Percentiles rank a stretch among this genome's conserved stretches.
phyloP scores from a whole-genome alignment of 2,797 vertebrate genomes.

The Crossoptilon crossoptilon region DNA sequence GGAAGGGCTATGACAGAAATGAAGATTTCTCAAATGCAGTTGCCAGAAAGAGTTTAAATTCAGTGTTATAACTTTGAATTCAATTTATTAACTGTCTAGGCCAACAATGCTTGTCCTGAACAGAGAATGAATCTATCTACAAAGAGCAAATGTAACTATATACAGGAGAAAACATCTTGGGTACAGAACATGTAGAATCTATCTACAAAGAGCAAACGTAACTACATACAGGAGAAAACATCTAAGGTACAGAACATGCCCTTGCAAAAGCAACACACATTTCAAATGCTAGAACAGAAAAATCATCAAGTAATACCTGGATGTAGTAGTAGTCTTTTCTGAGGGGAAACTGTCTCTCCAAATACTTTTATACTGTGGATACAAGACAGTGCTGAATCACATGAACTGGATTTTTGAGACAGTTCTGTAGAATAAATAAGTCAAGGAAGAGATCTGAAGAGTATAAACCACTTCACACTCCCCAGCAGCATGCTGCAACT shows the following conservation, averaged over 20 bases:
- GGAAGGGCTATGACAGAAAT: neutral
- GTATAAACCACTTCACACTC: neutral
- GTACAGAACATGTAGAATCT: neutral
- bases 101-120: neutral
- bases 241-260: neutral
- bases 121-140: neutral
- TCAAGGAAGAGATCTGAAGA: neutral
- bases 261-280: neutral
- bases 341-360: neutral
- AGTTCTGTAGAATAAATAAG: neutral
- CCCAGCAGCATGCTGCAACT: neutral
- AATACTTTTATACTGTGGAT: neutral
- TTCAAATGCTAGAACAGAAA: neutral
- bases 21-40: neutral
- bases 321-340: neutral
- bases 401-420: neutral
- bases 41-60: neutral
- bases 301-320: neutral
- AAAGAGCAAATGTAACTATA: neutral
- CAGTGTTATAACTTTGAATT: neutral
- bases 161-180: neutral
- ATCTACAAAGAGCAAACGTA: neutral
- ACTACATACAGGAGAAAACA: neutral
- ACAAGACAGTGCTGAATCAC: neutral
- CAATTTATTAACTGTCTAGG: neutral